Percentiles rank a stretch among this genome's conserved stretches.
Conservation (phyloP, 2,113 vertebrate genomes). For the Riparia riparia region DNA sequence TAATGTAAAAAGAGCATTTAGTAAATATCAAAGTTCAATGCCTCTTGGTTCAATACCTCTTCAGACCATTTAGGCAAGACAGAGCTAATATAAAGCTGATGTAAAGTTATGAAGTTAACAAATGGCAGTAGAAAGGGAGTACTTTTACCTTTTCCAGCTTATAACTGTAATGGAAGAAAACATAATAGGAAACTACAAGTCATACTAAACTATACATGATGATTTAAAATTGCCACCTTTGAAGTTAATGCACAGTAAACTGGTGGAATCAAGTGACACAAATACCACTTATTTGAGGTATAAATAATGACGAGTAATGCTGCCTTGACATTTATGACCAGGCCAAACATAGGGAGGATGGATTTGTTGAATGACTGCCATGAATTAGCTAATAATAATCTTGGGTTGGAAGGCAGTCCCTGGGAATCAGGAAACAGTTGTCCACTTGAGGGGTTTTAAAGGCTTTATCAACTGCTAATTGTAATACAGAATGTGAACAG, state of each 20-base stretch:
- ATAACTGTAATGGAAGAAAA: neutral
- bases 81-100: neutral
- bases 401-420: neutral
- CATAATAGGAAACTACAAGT: neutral
- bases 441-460: neutral
- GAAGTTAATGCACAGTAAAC: neutral
- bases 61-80: neutral
- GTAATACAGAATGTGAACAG: neutral
- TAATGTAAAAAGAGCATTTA: neutral
- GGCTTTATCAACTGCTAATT: neutral
- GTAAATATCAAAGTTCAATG: neutral
- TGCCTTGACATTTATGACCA: neutral
- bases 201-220: neutral
- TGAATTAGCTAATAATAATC: neutral
- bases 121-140: neutral
- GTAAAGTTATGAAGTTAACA: neutral
- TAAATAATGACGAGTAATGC: neutral
- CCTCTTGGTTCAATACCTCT: neutral
- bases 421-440: neutral
- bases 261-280: neutral
- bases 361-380: neutral
- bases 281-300: neutral
- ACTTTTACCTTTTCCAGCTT: neutral
- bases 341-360: neutral
- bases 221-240: neutral